phyloP scores from a whole-genome alignment of 2,113 vertebrate genomes.

The Dinomys branickii region DNA sequence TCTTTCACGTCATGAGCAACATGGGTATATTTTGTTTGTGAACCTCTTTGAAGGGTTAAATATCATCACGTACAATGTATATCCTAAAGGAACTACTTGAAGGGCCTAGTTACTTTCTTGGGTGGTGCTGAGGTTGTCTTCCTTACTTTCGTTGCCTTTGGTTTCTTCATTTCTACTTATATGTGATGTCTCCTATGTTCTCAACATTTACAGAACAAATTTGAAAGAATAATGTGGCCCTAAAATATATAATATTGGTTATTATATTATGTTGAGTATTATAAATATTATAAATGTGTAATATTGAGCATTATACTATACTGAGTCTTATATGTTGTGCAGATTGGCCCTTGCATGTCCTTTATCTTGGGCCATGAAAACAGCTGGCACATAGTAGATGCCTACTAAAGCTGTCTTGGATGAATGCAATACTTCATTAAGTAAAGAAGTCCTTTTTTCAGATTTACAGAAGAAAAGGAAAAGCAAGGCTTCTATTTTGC shows the following conservation, averaged over 20 bases:
- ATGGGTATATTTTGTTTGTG: neutral
- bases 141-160: slow-evolving; percentile 17
- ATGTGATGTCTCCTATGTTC: neutral
- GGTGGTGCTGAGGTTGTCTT: neutral
- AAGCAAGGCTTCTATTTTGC: neutral
- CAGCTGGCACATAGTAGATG: neutral
- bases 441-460: neutral
- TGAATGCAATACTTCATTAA: neutral
- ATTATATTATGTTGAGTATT: no score
- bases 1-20: neutral
- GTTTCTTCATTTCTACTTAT: slow-evolving; percentile 41
- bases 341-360: neutral
- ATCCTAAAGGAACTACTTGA: neutral
- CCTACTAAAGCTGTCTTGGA: neutral
- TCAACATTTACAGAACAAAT: neutral
- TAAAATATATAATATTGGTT: neutral
- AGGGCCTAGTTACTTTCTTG: neutral
- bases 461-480: slow-evolving; percentile 30
- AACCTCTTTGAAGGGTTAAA: neutral
- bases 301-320: no score
- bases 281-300: no score
- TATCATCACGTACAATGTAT: neutral
- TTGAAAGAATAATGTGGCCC: neutral
- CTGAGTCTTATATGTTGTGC: no score
- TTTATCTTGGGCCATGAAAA: neutral